Evolutionary conservation across 2,888 invertebrate species (phyloP), one percentile per base, ranked within the genome.

Genomic region (Limnephilus rhombicus): DNA sequence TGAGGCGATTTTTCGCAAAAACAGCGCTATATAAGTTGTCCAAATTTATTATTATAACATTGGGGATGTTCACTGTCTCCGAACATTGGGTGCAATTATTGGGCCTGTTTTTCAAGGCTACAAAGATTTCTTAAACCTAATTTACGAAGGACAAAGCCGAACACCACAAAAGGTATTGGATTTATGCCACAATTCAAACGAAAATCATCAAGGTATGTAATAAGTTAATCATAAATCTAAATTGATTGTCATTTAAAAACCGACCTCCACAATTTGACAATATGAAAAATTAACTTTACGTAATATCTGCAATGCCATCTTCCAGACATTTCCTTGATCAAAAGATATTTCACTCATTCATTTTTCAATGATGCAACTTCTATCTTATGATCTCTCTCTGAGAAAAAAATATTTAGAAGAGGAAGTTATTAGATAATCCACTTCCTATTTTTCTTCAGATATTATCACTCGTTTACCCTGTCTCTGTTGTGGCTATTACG

Each of bases 271-370:
- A 68, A 68, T 9, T n/a, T 68, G 68, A 68, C n/a, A 68, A n/a
- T n/a, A 68, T n/a, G 24, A 24, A 68, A 68, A 68, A n/a, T 68
- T 68, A 68, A 68, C 68, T 68, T 68, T 68, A 68, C n/a, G 68
- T 68, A 68, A 68, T 68, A 68, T 68, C 68, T 68, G 68, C 68
- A 68, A 68, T 68, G 68, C n/a, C 68, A 68, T 68, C 68, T 68
- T 24, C 53, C 24, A 9, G 68, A n/a, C 24, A 9, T 68, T 68
- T 68, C 68, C 68, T 68, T n/a, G 68, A 68, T 68, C 68, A 68
- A 68, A n/a, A 68, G 68, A 68, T 68, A 68, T 68, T 68, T 68
- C 68, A 68, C 24, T 68, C 68, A 68, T 68, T 68, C 68, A 68
- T 68, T 7, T 68, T 68, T 68, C 68, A 68, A 68, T 68, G 68